Evolutionary conservation across 2,113 vertebrate species (phyloP).

Genomic region (Fulmarus glacialis): DNA sequence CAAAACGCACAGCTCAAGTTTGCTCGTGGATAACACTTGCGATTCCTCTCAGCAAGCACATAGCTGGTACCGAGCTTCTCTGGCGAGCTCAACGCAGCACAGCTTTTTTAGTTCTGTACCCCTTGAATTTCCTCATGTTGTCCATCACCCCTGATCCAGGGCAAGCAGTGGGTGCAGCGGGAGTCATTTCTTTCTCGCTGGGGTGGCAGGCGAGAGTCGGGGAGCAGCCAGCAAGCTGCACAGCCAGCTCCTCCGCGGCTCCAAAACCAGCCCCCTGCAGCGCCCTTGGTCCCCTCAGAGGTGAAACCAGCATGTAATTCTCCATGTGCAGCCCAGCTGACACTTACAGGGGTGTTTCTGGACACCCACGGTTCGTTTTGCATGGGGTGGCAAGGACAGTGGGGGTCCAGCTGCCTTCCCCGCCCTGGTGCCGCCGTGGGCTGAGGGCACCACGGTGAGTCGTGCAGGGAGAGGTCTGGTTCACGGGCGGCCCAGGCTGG

Average conservation of each 20-base stretch:
- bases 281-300: background rate
- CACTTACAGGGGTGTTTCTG: background rate
- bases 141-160: background rate
- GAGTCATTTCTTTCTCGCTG: background rate
- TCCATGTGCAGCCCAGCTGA: background rate
- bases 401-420: background rate
- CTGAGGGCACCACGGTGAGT: background rate
- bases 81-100: accelerated
- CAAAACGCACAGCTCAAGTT: background rate
- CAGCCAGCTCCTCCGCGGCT: background rate
- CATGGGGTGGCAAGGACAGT: accelerated
- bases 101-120: background rate
- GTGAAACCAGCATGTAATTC: background rate
- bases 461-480: background rate
- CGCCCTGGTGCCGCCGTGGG: accelerated
- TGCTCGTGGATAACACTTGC: accelerated
- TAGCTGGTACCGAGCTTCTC: background rate
- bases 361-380: accelerated
- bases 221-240: background rate
- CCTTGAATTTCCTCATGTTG: background rate
- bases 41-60: accelerated
- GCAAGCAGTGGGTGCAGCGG: accelerated
- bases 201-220: accelerated
- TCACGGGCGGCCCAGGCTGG: background rate
- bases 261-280: background rate